Percentiles rank a stretch among this genome's conserved stretches.
Evolutionary conservation across 2,113 vertebrate genomes (phyloP).

Genomic region (Muntiacus reevesi): DNA sequence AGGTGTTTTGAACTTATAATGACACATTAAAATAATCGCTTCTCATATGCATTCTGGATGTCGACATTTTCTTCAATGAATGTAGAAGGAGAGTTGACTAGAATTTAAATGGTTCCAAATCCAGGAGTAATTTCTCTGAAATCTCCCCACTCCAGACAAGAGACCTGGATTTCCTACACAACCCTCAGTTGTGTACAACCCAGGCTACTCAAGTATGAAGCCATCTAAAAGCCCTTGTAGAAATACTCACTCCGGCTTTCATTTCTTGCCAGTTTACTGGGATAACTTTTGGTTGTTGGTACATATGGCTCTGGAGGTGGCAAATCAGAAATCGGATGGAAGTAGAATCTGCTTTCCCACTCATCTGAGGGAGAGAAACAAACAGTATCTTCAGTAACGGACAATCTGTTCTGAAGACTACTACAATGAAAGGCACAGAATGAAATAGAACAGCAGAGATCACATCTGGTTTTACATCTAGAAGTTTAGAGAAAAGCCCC

Average conservation of each 20-base stretch:
- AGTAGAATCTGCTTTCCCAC: constrained; percentile 95
- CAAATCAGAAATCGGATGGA: constrained; percentile 93
- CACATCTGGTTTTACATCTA: not conserved
- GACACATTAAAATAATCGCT: not conserved
- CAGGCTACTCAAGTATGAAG: not conserved
- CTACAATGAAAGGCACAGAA: not conserved
- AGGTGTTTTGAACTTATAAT: not conserved
- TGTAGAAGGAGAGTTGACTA: not conserved
- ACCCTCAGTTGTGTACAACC: too few species aligned
- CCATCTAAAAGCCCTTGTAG: not conserved
- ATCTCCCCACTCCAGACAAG: not conserved
- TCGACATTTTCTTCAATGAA: not conserved
- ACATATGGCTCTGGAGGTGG: constrained; percentile 95
- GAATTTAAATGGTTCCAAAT: not conserved
- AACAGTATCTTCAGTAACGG: constrained; percentile 47
- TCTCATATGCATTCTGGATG: not conserved
- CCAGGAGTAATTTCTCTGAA: not conserved
- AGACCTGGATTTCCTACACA: not conserved
- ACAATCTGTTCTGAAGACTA: not conserved
- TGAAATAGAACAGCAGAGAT: not conserved
- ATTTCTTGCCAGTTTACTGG: constrained; percentile 91
- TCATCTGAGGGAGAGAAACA: constrained; percentile 87
- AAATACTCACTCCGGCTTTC: constrained; percentile 90
- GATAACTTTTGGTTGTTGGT: constrained; percentile 91
- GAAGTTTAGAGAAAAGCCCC: not conserved